Conservation (phyloP, 1,140 invertebrate species). For the Anastrepha obliqua region DNA sequence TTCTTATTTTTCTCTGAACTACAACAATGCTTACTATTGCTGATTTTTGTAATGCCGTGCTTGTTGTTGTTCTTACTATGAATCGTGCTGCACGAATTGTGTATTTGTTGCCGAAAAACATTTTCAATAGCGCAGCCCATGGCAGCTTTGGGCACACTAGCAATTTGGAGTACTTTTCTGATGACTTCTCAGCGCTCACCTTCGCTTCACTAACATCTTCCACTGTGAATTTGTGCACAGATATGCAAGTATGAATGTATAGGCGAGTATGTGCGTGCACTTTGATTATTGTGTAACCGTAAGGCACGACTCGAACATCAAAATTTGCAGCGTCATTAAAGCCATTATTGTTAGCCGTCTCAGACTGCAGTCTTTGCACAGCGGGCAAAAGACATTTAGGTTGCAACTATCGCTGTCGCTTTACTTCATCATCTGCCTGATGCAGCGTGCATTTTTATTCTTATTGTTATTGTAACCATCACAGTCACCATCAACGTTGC, state of each 20-base stretch:
- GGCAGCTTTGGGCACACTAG: neutral
- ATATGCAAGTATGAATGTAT: too few relatives aligned
- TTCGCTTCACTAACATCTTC: neutral
- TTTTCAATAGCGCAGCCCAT: neutral
- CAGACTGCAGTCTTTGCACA: neutral
- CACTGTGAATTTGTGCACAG: neutral
- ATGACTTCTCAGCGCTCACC: neutral
- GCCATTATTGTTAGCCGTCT: neutral
- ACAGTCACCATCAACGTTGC: neutral
- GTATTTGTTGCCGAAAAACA: neutral
- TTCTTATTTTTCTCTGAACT: neutral
- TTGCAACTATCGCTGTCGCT: neutral
- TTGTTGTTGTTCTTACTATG: neutral
- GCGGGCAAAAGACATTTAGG: neutral
- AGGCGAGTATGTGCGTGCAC: neutral
- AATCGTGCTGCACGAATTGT: neutral
- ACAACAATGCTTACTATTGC: neutral
- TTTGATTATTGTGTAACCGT: conserved; percentile 25
- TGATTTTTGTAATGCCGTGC: neutral
- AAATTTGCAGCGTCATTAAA: conserved; percentile 25
- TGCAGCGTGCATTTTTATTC: neutral
- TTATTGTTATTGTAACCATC: neutral
- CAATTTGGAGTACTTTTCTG: neutral
- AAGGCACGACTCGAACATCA: conserved; percentile 5
- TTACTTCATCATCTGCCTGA: neutral